A percentile compares a stretch with the other conserved stretches of the same genome.
Conservation (phyloP, 2,113 vertebrate species). For the Scalopus aquaticus region DNA sequence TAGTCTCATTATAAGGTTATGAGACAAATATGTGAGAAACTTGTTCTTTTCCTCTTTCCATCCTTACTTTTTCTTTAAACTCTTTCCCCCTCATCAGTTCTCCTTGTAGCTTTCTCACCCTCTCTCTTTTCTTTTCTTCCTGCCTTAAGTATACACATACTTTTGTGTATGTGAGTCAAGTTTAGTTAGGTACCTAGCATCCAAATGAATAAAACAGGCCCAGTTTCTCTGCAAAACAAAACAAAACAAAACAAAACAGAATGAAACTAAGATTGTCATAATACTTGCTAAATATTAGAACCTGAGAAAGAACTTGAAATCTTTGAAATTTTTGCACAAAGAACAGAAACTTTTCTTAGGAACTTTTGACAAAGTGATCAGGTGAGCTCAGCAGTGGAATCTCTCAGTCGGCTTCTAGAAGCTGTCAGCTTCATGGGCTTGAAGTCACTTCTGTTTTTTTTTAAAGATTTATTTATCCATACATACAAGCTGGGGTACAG, state of each 20-base stretch:
- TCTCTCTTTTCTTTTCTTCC: not conserved
- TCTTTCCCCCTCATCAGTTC: not conserved
- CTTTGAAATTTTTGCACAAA: not conserved
- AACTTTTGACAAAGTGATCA: slow-evolving; percentile 27
- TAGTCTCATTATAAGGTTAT: not conserved
- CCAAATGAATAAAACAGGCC: not conserved
- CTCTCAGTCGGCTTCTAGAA: not conserved
- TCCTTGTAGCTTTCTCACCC: not conserved
- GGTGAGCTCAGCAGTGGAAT: not conserved
- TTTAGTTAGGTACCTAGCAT: not conserved
- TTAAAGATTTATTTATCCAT: no score
- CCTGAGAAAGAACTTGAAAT: slow-evolving; percentile 32
- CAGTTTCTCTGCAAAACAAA: not conserved
- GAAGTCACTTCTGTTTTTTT: not conserved
- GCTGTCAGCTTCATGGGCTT: slow-evolving; percentile 2
- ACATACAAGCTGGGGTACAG: no score
- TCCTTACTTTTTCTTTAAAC: not conserved
- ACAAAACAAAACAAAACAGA: not conserved
- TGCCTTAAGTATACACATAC: not conserved
- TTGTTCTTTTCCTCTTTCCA: not conserved
- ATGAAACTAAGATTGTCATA: not conserved
- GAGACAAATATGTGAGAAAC: not conserved
- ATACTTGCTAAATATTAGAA: not conserved
- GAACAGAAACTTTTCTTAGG: slow-evolving; percentile 40
- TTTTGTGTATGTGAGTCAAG: not conserved